Evolutionary conservation across 2,113 vertebrate genomes (phyloP).

Genomic region (Heteronetta atricapilla): DNA sequence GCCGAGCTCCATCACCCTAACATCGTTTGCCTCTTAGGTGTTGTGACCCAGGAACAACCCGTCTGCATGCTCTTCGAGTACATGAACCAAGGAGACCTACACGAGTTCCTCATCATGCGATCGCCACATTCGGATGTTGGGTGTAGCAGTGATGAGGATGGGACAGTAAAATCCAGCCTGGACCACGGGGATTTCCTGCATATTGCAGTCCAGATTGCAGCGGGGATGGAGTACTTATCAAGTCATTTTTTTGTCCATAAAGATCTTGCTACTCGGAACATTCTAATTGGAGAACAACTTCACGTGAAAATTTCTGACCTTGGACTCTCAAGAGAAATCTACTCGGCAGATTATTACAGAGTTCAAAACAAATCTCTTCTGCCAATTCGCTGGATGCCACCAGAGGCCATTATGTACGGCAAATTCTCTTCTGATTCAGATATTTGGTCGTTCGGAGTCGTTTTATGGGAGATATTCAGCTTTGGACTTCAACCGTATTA

Average conservation of each 20-base stretch:
- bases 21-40: slow-evolving; percentile 92
- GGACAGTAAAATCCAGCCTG: slow-evolving; percentile 94
- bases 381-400: slow-evolving; percentile 98
- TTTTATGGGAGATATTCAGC: slow-evolving; percentile 98
- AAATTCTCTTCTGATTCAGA: slow-evolving; percentile 97
- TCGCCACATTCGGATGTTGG: slow-evolving; percentile 95
- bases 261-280: slow-evolving; percentile 94
- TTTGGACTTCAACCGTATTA: slow-evolving; percentile 97
- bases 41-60: slow-evolving; percentile 95
- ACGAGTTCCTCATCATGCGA: slow-evolving; percentile 98
- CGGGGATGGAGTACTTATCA: slow-evolving; percentile 96
- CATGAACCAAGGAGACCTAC: slow-evolving; percentile 93
- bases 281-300: slow-evolving; percentile 95
- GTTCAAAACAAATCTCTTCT: slow-evolving; percentile 91
- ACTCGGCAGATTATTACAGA: slow-evolving; percentile 93
- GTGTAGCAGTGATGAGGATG: slow-evolving; percentile 97
- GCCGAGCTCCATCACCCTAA: slow-evolving; percentile 94
- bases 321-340: slow-evolving; percentile 94
- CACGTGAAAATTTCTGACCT: slow-evolving; percentile 97
- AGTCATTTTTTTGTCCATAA: slow-evolving; percentile 95
- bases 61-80: slow-evolving; percentile 97
- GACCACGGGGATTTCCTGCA: slow-evolving; percentile 96
- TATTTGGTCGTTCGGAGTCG: slow-evolving; percentile 96
- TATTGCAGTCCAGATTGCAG: slow-evolving; percentile 91
- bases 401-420: slow-evolving; percentile 92